These are phyloP conservation scores for Spodoptera littoralis DNA, from an alignment of 2,888 invertebrate species.

Conservation along the genomic window DNA sequence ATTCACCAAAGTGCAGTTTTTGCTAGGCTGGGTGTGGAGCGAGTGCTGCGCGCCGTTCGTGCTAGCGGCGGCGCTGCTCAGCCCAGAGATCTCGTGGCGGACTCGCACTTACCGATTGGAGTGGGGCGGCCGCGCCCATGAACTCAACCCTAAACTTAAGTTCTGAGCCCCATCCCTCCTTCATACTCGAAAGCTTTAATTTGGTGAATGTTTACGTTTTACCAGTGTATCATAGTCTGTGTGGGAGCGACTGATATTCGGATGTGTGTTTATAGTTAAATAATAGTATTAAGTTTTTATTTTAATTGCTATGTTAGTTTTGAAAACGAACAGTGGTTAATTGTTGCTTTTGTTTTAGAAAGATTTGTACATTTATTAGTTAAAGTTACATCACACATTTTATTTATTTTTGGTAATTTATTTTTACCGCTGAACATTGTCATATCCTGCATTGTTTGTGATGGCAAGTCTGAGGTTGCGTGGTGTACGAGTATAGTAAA, in stretches of 20 bases:
- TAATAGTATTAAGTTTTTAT: slow-evolving; percentile 78
- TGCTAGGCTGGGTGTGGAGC: slow-evolving; percentile 97
- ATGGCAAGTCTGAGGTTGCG: slow-evolving; percentile 20
- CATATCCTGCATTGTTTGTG: slow-evolving; percentile 35
- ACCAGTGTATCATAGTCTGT: slow-evolving; percentile 58
- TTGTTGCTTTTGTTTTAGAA: slow-evolving; percentile 84
- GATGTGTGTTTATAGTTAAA: slow-evolving; percentile 67
- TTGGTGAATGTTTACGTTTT: slow-evolving; percentile 71
- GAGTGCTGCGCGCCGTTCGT: slow-evolving; percentile 97
- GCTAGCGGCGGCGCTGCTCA: slow-evolving; percentile 95
- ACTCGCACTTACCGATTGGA: slow-evolving; percentile 96
- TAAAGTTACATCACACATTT: slow-evolving; percentile 49
- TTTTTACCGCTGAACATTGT: slow-evolving; percentile 52
- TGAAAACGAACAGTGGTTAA: slow-evolving; percentile 61
- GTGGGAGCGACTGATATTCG: slow-evolving; percentile 59
- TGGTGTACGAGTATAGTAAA: slow-evolving; percentile 23
- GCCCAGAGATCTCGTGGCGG: slow-evolving; percentile 97
- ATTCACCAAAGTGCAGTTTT: slow-evolving; percentile 98
- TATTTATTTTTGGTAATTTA: slow-evolving; percentile 64
- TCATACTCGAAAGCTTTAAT: slow-evolving; percentile 81
- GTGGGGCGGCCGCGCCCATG: slow-evolving; percentile 98
- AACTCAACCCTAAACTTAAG: slow-evolving; percentile 93
- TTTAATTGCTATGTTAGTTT: slow-evolving; percentile 69
- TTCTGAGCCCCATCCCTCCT: slow-evolving; percentile 80
- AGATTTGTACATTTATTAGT: slow-evolving; percentile 79